Conservation (phyloP, 2,888 invertebrate species). For the Teleiodes luculella region DNA sequence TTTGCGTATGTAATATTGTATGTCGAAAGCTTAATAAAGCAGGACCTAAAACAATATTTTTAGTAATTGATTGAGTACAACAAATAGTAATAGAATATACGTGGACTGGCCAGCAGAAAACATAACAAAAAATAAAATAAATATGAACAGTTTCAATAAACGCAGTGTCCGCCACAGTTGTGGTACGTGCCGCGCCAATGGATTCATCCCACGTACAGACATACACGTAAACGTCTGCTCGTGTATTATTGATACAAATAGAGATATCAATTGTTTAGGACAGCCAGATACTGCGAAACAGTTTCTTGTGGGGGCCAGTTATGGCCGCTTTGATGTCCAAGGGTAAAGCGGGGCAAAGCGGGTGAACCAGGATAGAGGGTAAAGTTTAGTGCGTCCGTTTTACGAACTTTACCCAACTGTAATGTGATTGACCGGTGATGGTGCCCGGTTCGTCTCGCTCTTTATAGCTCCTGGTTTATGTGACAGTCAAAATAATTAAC, state of each 20-base stretch:
- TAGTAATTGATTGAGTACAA: background rate
- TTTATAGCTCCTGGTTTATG: constrained; percentile 10
- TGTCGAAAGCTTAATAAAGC: background rate
- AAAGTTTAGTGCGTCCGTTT: constrained; percentile 28
- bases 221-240: constrained; percentile 72
- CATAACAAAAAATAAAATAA: constrained; percentile 25
- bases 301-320: constrained; percentile 51
- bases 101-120: constrained; percentile 5
- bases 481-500: constrained; percentile 5
- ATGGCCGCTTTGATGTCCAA: constrained; percentile 50
- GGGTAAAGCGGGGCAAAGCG: constrained; percentile 38
- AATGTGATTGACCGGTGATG: constrained; percentile 48
- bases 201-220: constrained; percentile 67
- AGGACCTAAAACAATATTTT: background rate
- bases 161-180: constrained; percentile 37
- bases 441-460: constrained; percentile 23
- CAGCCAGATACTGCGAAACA: constrained; percentile 66
- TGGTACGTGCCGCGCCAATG: constrained; percentile 40
- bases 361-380: constrained; percentile 38
- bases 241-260: constrained; percentile 77
- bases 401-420: constrained; percentile 44
- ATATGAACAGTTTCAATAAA: constrained; percentile 57
- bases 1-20: no score
- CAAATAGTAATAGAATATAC: background rate
- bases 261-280: constrained; percentile 77